These are phyloP conservation scores for Bellardia pandia DNA, from an alignment of 2,888 invertebrate genomes.

Conservation along the genomic window DNA sequence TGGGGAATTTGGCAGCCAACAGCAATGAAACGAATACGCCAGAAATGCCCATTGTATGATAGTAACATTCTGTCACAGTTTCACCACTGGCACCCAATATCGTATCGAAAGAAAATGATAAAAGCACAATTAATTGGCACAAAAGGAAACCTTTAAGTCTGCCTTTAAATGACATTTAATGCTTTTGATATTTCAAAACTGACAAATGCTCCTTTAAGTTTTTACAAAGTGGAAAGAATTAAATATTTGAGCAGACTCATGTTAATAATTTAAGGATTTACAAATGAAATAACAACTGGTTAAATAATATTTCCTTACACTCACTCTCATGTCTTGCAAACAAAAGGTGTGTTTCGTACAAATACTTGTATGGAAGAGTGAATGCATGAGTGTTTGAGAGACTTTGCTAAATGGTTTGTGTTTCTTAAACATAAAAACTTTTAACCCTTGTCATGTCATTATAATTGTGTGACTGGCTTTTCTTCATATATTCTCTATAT, in stretches of 20 bases:
- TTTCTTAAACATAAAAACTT: slow-evolving; percentile 33
- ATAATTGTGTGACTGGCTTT: slow-evolving; percentile 64
- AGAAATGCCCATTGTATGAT: neutral
- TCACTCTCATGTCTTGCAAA: neutral
- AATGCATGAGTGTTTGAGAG: neutral
- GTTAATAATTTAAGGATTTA: neutral
- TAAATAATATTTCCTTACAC: neutral
- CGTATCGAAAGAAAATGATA: neutral
- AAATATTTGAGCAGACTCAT: neutral
- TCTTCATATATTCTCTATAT: slow-evolving; percentile 4
- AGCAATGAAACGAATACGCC: too few species aligned
- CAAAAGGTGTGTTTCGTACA: neutral
- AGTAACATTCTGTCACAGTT: neutral
- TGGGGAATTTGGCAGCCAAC: too few species aligned
- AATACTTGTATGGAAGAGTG: neutral
- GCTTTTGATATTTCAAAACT: slow-evolving; percentile 21
- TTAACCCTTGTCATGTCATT: slow-evolving; percentile 63
- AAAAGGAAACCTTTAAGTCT: neutral
- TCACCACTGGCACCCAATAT: neutral
- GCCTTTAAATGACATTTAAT: slow-evolving; percentile 14
- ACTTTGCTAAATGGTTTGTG: slow-evolving; percentile 37
- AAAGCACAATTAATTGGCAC: neutral
- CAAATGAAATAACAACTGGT: neutral
- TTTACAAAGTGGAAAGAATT: neutral
- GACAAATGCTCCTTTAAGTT: neutral